Evolutionary conservation across 2,888 invertebrate species (phyloP).

Genomic region (Hypsopygia costalis): DNA sequence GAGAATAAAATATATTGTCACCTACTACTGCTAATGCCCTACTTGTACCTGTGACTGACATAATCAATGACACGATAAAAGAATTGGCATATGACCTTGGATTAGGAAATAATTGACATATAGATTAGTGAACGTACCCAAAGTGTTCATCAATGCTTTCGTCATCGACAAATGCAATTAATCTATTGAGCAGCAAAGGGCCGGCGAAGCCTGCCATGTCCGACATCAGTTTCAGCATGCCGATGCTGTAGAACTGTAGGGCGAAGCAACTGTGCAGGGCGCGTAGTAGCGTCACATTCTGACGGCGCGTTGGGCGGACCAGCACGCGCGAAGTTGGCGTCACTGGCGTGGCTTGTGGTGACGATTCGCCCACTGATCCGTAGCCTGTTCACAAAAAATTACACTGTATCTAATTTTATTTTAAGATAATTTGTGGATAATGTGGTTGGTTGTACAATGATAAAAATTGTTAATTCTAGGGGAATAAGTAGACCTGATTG

Average conservation of each 20-base stretch:
- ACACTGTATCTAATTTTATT: too few species aligned
- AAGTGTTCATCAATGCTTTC: conserved; percentile 82
- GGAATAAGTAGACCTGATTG: too few species aligned
- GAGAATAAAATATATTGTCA: too few species aligned
- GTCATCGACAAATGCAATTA: conserved; percentile 90
- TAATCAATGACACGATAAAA: too few species aligned
- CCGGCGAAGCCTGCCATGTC: conserved; percentile 94
- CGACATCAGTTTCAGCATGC: conserved; percentile 89
- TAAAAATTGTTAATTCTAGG: too few species aligned
- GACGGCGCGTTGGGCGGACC: conserved; percentile 50
- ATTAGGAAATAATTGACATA: too few species aligned
- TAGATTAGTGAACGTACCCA: conserved; percentile 86
- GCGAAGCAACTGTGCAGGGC: conserved; percentile 89
- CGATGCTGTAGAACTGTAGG: conserved; percentile 90
- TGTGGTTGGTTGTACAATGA: too few species aligned
- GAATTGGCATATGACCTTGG: too few species aligned
- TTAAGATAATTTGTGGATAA: too few species aligned
- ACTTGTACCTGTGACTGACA: too few species aligned
- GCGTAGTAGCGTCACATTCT: conserved; percentile 81
- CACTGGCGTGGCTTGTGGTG: conserved; percentile 55
- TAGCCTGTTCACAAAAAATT: too few species aligned
- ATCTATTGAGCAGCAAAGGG: conserved; percentile 90
- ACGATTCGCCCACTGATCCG: conserved; percentile 55
- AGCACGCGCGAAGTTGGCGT: conserved; percentile 58
- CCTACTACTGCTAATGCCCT: too few species aligned